Conservation (phyloP, 2,888 invertebrate species). For the Drosophila meridionalis region DNA sequence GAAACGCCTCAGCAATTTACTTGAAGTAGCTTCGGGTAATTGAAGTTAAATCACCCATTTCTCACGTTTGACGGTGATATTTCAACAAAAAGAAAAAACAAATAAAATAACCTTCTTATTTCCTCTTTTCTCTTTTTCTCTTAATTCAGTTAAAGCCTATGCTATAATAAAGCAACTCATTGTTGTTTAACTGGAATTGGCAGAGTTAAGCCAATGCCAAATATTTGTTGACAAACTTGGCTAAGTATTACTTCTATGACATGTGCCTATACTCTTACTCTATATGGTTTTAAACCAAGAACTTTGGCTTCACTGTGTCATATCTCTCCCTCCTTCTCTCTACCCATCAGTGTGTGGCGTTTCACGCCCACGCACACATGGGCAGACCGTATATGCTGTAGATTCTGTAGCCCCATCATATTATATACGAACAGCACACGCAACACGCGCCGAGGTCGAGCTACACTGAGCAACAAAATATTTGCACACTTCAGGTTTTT, state of each 20-base stretch:
- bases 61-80: not conserved
- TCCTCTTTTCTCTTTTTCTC: not conserved
- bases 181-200: constrained; percentile 10
- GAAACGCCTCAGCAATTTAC: not conserved
- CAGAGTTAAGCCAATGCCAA: not conserved
- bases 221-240: constrained; percentile 1
- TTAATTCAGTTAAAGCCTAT: not conserved
- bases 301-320: constrained; percentile 9
- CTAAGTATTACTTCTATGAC: not conserved
- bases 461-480: constrained; percentile 54
- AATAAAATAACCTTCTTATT: not conserved
- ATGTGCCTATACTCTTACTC: not conserved
- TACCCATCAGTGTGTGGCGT: not conserved
- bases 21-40: not conserved
- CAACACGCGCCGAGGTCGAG: constrained; percentile 51
- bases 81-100: not conserved
- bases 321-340: not conserved
- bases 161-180: constrained; percentile 11
- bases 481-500: constrained; percentile 45
- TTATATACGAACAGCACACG: constrained; percentile 22
- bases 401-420: constrained; percentile 19
- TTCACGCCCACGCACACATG: constrained; percentile 5
- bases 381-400: constrained; percentile 18
- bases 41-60: not conserved
- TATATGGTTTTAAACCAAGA: constrained; percentile 12